phyloP scores from a whole-genome alignment of 1,140 invertebrate genomes.

The Apis mellifera region DNA sequence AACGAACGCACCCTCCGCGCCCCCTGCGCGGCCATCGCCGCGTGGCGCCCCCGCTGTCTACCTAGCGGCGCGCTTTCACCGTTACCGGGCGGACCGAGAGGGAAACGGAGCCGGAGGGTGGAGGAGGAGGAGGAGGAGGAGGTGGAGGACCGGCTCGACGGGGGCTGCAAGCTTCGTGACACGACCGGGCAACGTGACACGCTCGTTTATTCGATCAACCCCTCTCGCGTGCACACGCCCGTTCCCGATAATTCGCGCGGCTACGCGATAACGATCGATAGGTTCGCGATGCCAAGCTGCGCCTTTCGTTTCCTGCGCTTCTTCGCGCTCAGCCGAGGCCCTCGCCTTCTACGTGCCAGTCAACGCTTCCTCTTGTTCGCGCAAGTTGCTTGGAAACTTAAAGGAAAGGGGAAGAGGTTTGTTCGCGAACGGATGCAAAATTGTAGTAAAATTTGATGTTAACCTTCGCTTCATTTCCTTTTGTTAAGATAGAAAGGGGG shows the following conservation, averaged over 20 bases:
- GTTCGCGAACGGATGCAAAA: no score
- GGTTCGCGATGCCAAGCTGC: neutral
- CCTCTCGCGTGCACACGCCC: slow-evolving; percentile 20
- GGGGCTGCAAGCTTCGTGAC: slow-evolving; percentile 49
- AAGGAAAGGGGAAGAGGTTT: no score
- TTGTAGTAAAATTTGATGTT: no score
- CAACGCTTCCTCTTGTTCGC: neutral
- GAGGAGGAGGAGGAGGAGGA: neutral
- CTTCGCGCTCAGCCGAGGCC: neutral
- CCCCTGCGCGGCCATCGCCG: slow-evolving; percentile 46
- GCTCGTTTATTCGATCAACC: slow-evolving; percentile 62
- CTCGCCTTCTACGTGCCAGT: slow-evolving; percentile 7
- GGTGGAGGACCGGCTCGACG: neutral
- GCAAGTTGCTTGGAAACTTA: no score
- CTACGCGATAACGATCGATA: slow-evolving; percentile 45
- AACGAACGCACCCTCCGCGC: slow-evolving; percentile 67
- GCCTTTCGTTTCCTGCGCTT: neutral
- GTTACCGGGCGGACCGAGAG: slow-evolving; percentile 39
- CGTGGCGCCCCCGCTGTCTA: slow-evolving; percentile 51
- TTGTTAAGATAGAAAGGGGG: no score
- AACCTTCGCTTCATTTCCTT: no score
- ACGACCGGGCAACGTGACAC: slow-evolving; percentile 61
- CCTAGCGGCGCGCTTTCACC: slow-evolving; percentile 50
- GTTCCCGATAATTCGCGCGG: slow-evolving; percentile 43
- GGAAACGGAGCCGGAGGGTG: neutral